Percentiles rank a stretch among this genome's conserved stretches.
Evolutionary conservation across 1,140 invertebrate species (phyloP).

Genomic region (Lanistes nyassanus): DNA sequence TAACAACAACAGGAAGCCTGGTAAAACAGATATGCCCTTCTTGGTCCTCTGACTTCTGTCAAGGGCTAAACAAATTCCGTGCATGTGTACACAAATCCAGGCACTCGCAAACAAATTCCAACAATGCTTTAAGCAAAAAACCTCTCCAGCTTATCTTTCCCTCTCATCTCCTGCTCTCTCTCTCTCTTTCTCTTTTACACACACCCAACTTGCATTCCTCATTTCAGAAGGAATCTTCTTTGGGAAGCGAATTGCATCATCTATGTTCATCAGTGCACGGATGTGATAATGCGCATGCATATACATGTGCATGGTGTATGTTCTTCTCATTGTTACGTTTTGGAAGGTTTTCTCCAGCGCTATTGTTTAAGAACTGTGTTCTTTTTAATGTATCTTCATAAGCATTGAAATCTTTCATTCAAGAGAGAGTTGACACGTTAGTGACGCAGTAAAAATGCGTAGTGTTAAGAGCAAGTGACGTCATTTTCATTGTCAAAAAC

Average conservation of each 20-base stretch:
- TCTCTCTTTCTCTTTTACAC: not conserved
- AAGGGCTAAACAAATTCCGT: constrained; percentile 6
- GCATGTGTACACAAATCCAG: not conserved
- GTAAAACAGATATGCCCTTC: not conserved
- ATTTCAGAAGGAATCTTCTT: not conserved
- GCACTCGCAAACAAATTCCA: not conserved
- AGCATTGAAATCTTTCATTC: too few species aligned
- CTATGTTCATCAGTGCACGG: not conserved
- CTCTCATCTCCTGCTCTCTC: too few species aligned
- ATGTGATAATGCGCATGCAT: not conserved
- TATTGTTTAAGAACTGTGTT: too few species aligned
- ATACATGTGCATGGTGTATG: too few species aligned
- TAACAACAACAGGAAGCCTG: not conserved
- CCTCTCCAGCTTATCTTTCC: too few species aligned
- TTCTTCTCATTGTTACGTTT: too few species aligned
- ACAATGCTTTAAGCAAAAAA: not conserved
- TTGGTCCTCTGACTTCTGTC: not conserved
- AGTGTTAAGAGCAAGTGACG: too few species aligned
- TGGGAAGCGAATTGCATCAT: not conserved
- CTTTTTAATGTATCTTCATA: too few species aligned
- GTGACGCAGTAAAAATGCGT: too few species aligned
- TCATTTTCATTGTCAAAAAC: too few species aligned
- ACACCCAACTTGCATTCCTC: not conserved
- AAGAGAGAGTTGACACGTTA: too few species aligned
- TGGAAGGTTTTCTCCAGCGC: too few species aligned